These are phyloP conservation scores for Circaetus gallicus DNA, from an alignment of 2,113 vertebrate species.

Conservation along the genomic window DNA sequence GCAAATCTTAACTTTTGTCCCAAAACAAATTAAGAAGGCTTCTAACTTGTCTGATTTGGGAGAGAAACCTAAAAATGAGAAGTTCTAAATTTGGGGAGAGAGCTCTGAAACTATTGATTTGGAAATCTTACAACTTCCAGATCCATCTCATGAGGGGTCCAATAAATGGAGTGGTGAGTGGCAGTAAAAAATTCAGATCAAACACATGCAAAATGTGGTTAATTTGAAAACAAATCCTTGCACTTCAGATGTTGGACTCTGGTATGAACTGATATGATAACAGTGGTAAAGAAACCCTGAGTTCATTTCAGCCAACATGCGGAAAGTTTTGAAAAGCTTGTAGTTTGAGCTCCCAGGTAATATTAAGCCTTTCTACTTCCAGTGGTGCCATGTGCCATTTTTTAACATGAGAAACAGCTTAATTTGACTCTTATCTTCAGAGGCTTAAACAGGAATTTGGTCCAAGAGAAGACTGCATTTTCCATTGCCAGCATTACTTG, in stretches of 20 bases:
- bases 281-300: neutral
- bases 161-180: neutral
- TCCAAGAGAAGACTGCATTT: neutral
- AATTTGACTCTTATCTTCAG: conserved; percentile 14
- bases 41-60: neutral
- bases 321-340: neutral
- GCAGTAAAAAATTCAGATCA: neutral
- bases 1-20: neutral
- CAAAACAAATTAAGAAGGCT: neutral
- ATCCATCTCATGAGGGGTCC: neutral
- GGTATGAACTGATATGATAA: neutral
- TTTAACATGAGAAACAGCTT: neutral
- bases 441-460: conserved; percentile 5
- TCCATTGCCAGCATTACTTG: neutral
- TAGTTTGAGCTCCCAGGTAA: neutral
- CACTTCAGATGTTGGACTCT: neutral
- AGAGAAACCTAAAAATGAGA: neutral
- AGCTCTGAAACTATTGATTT: neutral
- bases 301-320: neutral
- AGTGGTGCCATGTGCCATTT: neutral
- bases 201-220: neutral
- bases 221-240: neutral
- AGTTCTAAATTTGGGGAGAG: neutral
- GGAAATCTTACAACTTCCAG: neutral
- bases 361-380: neutral